A percentile compares a stretch with the other conserved stretches of the same genome.
These are phyloP conservation scores for Xanthorhoe designata DNA, from an alignment of 2,888 invertebrate species.

Conservation along the genomic window DNA sequence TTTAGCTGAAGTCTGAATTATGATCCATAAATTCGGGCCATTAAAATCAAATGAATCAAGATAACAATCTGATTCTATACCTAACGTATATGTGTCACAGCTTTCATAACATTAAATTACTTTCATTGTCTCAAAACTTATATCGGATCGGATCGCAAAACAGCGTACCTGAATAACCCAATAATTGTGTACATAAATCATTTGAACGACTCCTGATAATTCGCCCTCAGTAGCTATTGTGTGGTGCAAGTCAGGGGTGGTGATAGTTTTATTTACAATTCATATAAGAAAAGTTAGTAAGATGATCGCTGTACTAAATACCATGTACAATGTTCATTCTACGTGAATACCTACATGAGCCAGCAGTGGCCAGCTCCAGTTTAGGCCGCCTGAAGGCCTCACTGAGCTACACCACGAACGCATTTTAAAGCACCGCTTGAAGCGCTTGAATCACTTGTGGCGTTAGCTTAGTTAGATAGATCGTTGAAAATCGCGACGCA, in stretches of 20 bases:
- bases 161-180: constrained; percentile 84
- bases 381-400: too few relatives aligned
- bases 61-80: constrained; percentile 31
- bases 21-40: constrained; percentile 40
- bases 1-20: constrained; percentile 29
- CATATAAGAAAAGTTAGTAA: neutral
- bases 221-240: constrained; percentile 73
- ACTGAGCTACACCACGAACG: too few relatives aligned
- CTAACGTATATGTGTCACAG: constrained; percentile 36
- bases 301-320: too few relatives aligned
- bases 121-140: constrained; percentile 80
- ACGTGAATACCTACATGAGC: too few relatives aligned
- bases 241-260: constrained; percentile 48
- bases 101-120: constrained; percentile 77
- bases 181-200: constrained; percentile 86
- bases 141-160: constrained; percentile 82
- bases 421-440: too few relatives aligned
- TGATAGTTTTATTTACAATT: neutral
- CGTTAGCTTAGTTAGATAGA: too few relatives aligned
- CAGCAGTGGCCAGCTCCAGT: too few relatives aligned
- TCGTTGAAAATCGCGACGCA: too few relatives aligned
- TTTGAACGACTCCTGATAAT: constrained; percentile 85
- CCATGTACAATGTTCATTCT: too few relatives aligned
- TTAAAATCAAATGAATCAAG: constrained; percentile 45
- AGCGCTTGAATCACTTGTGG: too few relatives aligned